Percentiles rank a stretch among this genome's conserved stretches.
phyloP scores from a whole-genome alignment of 2,888 invertebrate genomes.

The Artemia sp. region DNA sequence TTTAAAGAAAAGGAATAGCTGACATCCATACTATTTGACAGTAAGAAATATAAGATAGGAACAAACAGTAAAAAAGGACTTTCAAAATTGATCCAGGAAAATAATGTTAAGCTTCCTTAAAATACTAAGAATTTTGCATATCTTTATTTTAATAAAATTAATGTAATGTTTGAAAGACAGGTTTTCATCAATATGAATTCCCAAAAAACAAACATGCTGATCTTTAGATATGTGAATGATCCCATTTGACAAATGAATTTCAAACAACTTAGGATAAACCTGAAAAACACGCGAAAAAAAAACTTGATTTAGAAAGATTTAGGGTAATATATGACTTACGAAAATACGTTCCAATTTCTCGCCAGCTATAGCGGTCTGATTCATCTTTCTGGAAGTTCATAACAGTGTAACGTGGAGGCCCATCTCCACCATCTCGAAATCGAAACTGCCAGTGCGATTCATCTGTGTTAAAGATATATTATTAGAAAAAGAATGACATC shows the following conservation, averaged over 20 bases:
- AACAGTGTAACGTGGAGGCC: constrained; percentile 40
- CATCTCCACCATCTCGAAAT: constrained; percentile 37
- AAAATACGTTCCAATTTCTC: constrained; percentile 36
- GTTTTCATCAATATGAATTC: too few species aligned
- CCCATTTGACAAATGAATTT: not conserved
- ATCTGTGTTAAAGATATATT: constrained; percentile 30
- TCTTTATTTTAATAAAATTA: too few species aligned
- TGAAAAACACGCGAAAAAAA: not conserved
- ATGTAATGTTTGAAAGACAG: too few species aligned
- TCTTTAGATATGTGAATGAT: not conserved
- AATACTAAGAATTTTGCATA: too few species aligned
- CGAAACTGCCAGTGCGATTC: constrained; percentile 35
- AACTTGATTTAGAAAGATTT: not conserved
- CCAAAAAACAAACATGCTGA: too few species aligned
- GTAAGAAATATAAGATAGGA: too few species aligned
- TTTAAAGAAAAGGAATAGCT: too few species aligned
- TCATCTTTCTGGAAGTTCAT: constrained; percentile 35
- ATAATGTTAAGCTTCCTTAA: too few species aligned
- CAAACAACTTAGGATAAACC: not conserved
- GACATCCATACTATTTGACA: too few species aligned
- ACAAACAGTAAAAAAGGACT: not conserved
- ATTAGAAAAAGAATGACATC: too few species aligned
- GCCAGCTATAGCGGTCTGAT: constrained; percentile 32
- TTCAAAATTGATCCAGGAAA: not conserved
- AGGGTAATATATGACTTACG: constrained; percentile 29